A percentile compares a stretch with the other conserved stretches of the same genome.
Evolutionary conservation across 2,888 invertebrate genomes (phyloP).

Genomic region (Stegophylla sp.): DNA sequence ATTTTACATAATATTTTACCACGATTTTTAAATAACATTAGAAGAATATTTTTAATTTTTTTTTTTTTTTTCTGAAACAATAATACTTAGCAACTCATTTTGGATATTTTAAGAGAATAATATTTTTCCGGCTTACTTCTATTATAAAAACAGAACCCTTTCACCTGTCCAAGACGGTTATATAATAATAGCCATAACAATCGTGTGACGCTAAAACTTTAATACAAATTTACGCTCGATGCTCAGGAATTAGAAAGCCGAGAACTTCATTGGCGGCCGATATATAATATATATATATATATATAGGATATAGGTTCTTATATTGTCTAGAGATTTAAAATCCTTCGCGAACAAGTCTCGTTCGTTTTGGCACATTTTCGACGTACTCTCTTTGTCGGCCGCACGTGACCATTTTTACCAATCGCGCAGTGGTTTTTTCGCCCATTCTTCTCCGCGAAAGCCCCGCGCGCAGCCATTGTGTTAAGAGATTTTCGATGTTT

Average conservation of each 20-base stretch:
- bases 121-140: too few species aligned
- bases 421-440: neutral
- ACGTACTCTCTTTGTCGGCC: constrained; percentile 35
- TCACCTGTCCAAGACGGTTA: neutral
- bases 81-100: too few species aligned
- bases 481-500: constrained; percentile 49
- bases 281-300: neutral
- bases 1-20: too few species aligned
- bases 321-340: constrained; percentile 44
- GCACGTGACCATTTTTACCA: constrained; percentile 46
- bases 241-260: neutral
- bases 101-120: too few species aligned
- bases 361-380: constrained; percentile 32
- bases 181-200: neutral
- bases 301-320: neutral
- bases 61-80: too few species aligned
- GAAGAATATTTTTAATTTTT: too few species aligned
- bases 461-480: neutral
- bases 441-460: neutral
- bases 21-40: too few species aligned
- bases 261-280: constrained; percentile 9
- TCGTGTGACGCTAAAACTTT: neutral
- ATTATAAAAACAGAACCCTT: too few species aligned
- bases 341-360: neutral
- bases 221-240: neutral